These are phyloP conservation scores for Siderastrea siderea DNA, from an alignment of 92 coral and sea anemone species.

Conservation along the genomic window DNA sequence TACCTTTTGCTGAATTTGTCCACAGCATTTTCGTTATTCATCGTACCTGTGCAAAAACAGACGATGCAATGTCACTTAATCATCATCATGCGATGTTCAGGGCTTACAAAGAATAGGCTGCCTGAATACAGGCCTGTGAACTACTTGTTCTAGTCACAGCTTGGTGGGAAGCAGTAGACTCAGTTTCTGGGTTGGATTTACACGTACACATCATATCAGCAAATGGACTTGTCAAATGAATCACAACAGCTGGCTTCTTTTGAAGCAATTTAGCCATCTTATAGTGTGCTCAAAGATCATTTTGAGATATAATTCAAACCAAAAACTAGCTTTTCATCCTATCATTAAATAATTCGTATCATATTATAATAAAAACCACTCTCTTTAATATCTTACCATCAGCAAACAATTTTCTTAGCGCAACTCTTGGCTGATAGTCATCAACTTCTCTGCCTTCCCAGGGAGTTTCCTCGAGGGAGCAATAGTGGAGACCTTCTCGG, in stretches of 20 bases:
- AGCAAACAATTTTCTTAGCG: conserved; percentile 32
- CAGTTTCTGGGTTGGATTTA: no score
- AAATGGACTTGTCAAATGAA: no score
- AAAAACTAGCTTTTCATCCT: not conserved
- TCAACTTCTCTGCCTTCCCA: conserved; percentile 42
- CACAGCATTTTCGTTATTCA: conserved; percentile 39
- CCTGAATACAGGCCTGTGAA: no score
- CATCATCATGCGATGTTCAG: no score
- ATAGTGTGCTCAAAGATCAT: no score
- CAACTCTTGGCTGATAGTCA: conserved; percentile 49
- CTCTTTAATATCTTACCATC: conserved; percentile 13
- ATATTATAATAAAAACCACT: not conserved
- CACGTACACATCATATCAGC: no score
- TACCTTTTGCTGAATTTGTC: conserved; percentile 15
- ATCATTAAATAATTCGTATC: not conserved
- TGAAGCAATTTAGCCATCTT: no score
- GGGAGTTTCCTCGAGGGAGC: conserved; percentile 42
- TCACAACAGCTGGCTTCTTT: no score
- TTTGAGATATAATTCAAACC: not conserved
- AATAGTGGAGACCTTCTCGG: conserved; percentile 39
- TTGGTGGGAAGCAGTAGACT: no score
- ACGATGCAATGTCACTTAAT: no score
- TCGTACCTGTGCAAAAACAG: not conserved
- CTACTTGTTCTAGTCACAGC: no score
- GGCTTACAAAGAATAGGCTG: no score